Evolutionary conservation across 2,797 vertebrate genomes (phyloP), one percentile per base, ranked within the genome.

Genomic region (Lutjanus argentimaculatus): DNA sequence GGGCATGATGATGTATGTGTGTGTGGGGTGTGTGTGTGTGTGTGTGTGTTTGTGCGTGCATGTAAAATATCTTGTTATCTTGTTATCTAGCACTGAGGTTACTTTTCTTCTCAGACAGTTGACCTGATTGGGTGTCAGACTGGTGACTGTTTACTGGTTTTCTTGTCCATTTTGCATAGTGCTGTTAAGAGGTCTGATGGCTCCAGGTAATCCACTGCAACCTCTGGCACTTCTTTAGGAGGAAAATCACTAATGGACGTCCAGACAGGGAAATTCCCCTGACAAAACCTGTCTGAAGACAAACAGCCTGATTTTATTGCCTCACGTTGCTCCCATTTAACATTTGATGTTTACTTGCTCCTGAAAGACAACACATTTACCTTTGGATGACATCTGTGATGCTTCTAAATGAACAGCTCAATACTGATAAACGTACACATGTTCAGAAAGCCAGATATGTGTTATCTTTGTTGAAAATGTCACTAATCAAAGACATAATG

Each of bases 211-310:
- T 63, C 77, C 30, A 22, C 9, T 43, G 15, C 46, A 67, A 65
- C 62, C 25, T 76, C 5, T 1, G 19, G 57, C 16, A 2, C 22
- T n/a, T 72, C 22, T 83, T 65, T 22, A 77, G 77, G 21, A 70
- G 63, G 53, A 88, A 82, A 73, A 15, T 77, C 48, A 36, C 75
- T 87, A 83, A 86, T 88, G 81, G 76, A 83, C 17, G 12, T 56
- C 58, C 58, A 80, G 85, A 81, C 70, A 30, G 59, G 6, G 46
- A 61, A 43, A 67, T 71, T 90, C 64, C 76, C 84, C 52, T 43
- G 52, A 53, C 80, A 43, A 70, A 68, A 56, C 22, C 51, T 6
- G 22, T 68, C 82, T 72, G 25, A 48, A 70, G 49, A 75, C 36
- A 61, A 66, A 78, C 48, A 70, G 22, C 22, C 58, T 55, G 58